Base-by-base conservation (phyloP, 2,797 vertebrate genomes). In the Eurystomus glaucurus region DNA sequence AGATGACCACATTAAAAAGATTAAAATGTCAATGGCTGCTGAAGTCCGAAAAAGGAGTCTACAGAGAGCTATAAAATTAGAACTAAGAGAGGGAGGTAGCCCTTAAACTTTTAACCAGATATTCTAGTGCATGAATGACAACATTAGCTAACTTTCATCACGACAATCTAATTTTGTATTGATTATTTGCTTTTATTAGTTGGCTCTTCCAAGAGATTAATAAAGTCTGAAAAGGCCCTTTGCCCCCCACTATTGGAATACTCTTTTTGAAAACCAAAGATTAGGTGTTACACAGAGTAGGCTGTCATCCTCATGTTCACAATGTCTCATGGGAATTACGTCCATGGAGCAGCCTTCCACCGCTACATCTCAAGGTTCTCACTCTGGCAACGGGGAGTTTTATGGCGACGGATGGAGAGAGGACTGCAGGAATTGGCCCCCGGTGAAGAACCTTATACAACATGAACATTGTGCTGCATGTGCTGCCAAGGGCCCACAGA, bases 21-120 rank as follows among this genome's bases (percentile, higher is more conserved):
- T 98, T 98, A 98, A 98, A 98, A 98, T 98, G 97, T 96, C 97
- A 98, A 97, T 98, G 97, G 96, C 97, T 97, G 96, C 96, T 97
- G 96, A 98, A 98, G 96, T 98, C 97, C 96, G 18, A 98, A 98
- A 98, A 97, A 98, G 93, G 96, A 96, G 97, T 80, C 98, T 97
- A 66, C 66, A 84, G 98, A 98, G 98, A 98, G 96, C 93, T 96
- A 98, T 98, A 97, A 98, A 98, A 98, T 96, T 97, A 94, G 94
- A 97, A 98, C 95, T 96, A 98, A 97, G 95, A 97, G 97, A 97
- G 60, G 90, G 91, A 97, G 94, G 93, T 91, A 97, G 96, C 88
- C 95, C 94, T 98, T 98, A 98, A 98, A 98, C 97, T 97, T 97
- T 98, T 98, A 98, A 97, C 95, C 96, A 97, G 96, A 97, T 97